Percentiles rank a stretch among this genome's conserved stretches.
Evolutionary conservation across 2,797 vertebrate genomes (phyloP).

Genomic region (Takifugu rubripes): DNA sequence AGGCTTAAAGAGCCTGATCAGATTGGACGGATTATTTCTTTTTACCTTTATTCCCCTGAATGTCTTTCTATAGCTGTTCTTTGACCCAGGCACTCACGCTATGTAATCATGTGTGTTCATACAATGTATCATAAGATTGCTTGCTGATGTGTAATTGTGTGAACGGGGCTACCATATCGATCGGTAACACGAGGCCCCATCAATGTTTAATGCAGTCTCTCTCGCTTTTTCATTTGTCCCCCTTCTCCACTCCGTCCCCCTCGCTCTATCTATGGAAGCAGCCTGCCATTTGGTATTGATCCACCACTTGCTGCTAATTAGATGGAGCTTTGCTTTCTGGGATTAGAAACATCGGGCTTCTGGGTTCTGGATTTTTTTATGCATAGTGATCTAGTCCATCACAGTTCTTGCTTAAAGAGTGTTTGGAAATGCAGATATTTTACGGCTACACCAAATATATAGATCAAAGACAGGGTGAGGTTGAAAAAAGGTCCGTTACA

Average conservation of each 20-base stretch:
- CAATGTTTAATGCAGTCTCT: slow-evolving; percentile 80
- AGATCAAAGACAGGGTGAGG: too few relatives aligned
- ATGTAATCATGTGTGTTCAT: slow-evolving; percentile 46
- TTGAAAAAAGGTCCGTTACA: too few relatives aligned
- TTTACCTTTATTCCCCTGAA: slow-evolving; percentile 7
- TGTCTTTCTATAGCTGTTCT: slow-evolving; percentile 12
- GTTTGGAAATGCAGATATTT: too few relatives aligned
- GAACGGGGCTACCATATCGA: slow-evolving; percentile 75
- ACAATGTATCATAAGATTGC: slow-evolving; percentile 58
- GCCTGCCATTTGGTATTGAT: slow-evolving; percentile 75
- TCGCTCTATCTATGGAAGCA: slow-evolving; percentile 60
- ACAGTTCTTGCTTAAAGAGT: too few relatives aligned
- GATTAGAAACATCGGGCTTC: slow-evolving; percentile 25
- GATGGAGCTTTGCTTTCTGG: slow-evolving; percentile 51
- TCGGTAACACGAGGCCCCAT: slow-evolving; percentile 64
- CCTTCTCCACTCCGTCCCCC: slow-evolving; percentile 18
- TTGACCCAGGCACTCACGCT: slow-evolving; percentile 14
- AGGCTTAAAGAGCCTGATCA: slow-evolving; percentile 8
- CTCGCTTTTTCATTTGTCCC: slow-evolving; percentile 48
- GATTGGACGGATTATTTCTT: slow-evolving; percentile 3
- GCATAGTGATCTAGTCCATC: background rate
- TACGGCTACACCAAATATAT: too few relatives aligned
- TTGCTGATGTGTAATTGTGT: slow-evolving; percentile 78
- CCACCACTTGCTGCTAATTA: slow-evolving; percentile 66
- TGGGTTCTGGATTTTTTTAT: slow-evolving; percentile 16